These are phyloP conservation scores for Thamnophis elegans DNA, from an alignment of 2,797 vertebrate genomes.

Conservation along the genomic window DNA sequence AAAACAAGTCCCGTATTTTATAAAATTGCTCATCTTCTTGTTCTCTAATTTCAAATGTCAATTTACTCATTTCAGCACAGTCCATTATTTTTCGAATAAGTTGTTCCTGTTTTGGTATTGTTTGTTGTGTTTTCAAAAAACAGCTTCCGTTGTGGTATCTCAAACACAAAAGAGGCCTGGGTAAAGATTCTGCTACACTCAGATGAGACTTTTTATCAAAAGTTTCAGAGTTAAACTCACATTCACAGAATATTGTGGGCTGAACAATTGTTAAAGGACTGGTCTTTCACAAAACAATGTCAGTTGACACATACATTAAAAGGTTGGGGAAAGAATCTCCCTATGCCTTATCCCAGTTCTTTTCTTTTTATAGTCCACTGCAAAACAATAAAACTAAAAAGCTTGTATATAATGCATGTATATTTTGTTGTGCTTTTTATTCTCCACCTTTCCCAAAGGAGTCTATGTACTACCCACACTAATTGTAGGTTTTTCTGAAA, in stretches of 20 bases:
- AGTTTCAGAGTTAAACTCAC: conserved; percentile 40
- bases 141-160: background rate
- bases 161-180: background rate
- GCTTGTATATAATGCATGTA: conserved; percentile 63
- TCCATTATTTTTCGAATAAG: too few relatives aligned
- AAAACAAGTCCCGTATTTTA: too few relatives aligned
- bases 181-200: conserved; percentile 21
- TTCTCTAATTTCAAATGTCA: too few relatives aligned
- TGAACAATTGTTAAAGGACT: conserved; percentile 55
- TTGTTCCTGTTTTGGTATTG: too few relatives aligned
- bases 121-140: background rate
- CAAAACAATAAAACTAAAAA: conserved; percentile 70
- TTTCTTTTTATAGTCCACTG: conserved; percentile 69
- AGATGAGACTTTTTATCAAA: background rate
- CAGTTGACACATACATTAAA: conserved; percentile 58
- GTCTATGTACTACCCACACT: conserved; percentile 82
- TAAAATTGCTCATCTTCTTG: too few relatives aligned
- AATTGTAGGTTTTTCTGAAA: conserved; percentile 87
- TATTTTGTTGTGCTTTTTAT: conserved; percentile 65
- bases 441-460: conserved; percentile 78
- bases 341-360: conserved; percentile 51
- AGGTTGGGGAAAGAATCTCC: conserved; percentile 67
- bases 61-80: too few relatives aligned
- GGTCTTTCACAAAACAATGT: conserved; percentile 57
- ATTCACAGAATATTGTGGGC: conserved; percentile 59